Percentiles rank a stretch among this genome's conserved stretches.
Conservation (phyloP, 2,113 vertebrate species). For the Planiliza haematocheilus region DNA sequence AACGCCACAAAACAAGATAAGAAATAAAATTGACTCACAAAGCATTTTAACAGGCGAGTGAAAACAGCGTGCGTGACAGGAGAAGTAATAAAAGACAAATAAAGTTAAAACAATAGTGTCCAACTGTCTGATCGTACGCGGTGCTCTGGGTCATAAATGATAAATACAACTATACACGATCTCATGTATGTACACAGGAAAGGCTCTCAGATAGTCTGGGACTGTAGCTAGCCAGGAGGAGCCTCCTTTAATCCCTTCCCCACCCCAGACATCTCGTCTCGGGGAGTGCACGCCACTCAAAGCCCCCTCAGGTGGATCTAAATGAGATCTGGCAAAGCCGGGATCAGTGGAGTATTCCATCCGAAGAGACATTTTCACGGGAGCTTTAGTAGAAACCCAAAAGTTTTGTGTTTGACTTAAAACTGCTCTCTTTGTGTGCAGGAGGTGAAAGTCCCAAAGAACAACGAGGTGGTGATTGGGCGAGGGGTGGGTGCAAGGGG, state of each 20-base stretch:
- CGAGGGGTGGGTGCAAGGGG: slow-evolving; percentile 6
- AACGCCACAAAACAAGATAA: slow-evolving; percentile 30
- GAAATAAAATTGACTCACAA: background rate
- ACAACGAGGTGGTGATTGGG: background rate
- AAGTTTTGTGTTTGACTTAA: background rate
- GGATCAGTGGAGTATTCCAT: slow-evolving; percentile 66
- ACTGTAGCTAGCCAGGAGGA: slow-evolving; percentile 41
- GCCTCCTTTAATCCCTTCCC: slow-evolving; percentile 66
- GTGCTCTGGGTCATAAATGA: slow-evolving; percentile 11
- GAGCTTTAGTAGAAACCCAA: slow-evolving; percentile 50
- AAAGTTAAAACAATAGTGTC: background rate
- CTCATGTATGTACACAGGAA: slow-evolving; percentile 9
- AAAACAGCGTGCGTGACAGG: slow-evolving; percentile 1
- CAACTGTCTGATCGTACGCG: slow-evolving; percentile 24
- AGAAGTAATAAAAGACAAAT: slow-evolving; percentile 8
- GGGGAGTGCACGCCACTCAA: slow-evolving; percentile 45
- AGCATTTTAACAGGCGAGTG: slow-evolving; percentile 39
- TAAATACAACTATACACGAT: slow-evolving; percentile 5
- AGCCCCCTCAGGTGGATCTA: slow-evolving; percentile 74
- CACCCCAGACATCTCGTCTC: slow-evolving; percentile 67
- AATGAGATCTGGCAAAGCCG: slow-evolving; percentile 76
- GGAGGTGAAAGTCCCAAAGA: background rate
- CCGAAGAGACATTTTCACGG: slow-evolving; percentile 49
- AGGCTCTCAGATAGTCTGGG: slow-evolving; percentile 34
- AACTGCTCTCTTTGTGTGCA: background rate